A percentile compares a stretch with the other conserved stretches of the same genome.
These are phyloP conservation scores for Arnoldichthys spilopterus DNA, from an alignment of 2,797 vertebrate genomes.

Conservation along the genomic window DNA sequence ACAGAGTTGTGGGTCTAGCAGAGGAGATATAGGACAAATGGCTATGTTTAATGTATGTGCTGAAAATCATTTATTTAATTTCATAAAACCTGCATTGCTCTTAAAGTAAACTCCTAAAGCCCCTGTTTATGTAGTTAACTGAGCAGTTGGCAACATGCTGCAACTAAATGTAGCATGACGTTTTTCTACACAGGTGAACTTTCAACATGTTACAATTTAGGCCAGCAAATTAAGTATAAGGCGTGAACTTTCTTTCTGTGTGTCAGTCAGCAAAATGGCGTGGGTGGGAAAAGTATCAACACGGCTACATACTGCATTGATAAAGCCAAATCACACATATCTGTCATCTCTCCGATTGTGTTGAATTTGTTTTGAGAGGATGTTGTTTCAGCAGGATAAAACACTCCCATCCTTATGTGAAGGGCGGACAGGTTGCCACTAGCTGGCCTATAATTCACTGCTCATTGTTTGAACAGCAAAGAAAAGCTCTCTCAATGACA, in stretches of 20 bases:
- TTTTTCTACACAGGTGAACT: slow-evolving; percentile 37
- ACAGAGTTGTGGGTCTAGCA: not conserved
- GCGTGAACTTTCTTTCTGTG: slow-evolving; percentile 33
- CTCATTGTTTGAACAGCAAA: slow-evolving; percentile 49
- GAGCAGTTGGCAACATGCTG: slow-evolving; percentile 17
- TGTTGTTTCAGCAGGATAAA: slow-evolving; percentile 51
- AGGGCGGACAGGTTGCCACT: slow-evolving; percentile 66
- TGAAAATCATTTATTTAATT: not conserved
- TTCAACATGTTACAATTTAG: slow-evolving; percentile 44
- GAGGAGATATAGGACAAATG: not conserved
- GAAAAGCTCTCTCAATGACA: slow-evolving; percentile 60
- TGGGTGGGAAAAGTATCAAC: slow-evolving; percentile 53
- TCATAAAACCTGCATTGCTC: not conserved
- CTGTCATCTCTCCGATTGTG: slow-evolving; percentile 41
- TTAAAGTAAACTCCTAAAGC: slow-evolving; percentile 31
- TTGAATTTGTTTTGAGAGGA: slow-evolving; percentile 54
- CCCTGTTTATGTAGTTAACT: slow-evolving; percentile 41
- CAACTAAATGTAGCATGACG: slow-evolving; percentile 6
- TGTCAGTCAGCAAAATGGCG: slow-evolving; percentile 44
- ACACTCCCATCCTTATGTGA: slow-evolving; percentile 51
- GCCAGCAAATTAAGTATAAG: slow-evolving; percentile 35
- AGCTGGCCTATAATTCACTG: slow-evolving; percentile 59
- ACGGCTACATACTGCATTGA: slow-evolving; percentile 39
- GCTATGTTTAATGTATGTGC: not conserved
- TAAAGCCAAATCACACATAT: slow-evolving; percentile 51